phyloP scores from a whole-genome alignment of 2,797 vertebrate genomes.

The Microctenopoma lineatum region DNA sequence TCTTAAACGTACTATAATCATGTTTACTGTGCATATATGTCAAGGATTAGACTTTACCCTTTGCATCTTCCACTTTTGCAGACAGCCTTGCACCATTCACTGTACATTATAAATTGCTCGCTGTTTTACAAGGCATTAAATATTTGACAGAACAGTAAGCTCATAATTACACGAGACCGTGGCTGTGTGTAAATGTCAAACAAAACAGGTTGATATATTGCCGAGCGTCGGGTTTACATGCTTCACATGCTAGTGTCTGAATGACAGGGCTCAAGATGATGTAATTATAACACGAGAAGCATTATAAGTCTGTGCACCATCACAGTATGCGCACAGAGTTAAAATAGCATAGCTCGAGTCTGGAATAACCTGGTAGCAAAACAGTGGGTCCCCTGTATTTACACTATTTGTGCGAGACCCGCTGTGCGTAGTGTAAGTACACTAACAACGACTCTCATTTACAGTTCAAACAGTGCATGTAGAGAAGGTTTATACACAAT shows the following conservation, averaged over 20 bases:
- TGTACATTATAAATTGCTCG: constrained; percentile 62
- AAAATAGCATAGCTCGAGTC: constrained; percentile 66
- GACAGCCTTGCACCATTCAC: constrained; percentile 52
- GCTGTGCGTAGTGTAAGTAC: constrained; percentile 50
- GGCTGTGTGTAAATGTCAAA: constrained; percentile 83
- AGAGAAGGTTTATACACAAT: constrained; percentile 40
- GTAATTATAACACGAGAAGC: constrained; percentile 76
- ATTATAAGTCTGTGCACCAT: constrained; percentile 63
- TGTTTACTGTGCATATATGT: constrained; percentile 51
- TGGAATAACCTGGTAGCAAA: constrained; percentile 62
- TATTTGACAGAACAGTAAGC: constrained; percentile 79
- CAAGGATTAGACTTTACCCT: constrained; percentile 36
- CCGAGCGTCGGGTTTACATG: constrained; percentile 74
- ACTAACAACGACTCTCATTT: constrained; percentile 55
- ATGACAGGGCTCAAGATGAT: constrained; percentile 77
- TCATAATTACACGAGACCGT: constrained; percentile 74
- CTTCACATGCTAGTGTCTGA: constrained; percentile 76
- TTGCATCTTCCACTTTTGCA: constrained; percentile 34
- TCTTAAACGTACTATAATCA: constrained; percentile 40
- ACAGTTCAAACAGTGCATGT: constrained; percentile 49
- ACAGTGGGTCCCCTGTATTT: constrained; percentile 62
- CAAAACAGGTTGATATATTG: constrained; percentile 80
- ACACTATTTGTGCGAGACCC: constrained; percentile 43
- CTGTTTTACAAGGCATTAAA: constrained; percentile 82
- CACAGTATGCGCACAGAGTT: constrained; percentile 55